Evolutionary conservation across 92 coral and sea anemone species (phyloP).

Genomic region (Paramuricea clavata): DNA sequence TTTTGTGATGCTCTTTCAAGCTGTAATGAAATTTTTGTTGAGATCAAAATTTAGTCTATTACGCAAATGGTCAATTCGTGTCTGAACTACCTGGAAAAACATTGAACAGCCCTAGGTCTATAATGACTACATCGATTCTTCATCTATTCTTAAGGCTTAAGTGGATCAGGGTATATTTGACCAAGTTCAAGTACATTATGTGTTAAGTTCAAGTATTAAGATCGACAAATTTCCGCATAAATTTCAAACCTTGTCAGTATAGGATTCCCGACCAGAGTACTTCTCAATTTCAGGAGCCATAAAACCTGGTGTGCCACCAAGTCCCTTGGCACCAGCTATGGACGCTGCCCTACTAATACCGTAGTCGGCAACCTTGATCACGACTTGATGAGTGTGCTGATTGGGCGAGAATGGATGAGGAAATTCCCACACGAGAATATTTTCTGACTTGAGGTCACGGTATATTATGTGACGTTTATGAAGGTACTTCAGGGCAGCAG

Average conservation of each 20-base stretch:
- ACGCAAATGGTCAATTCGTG: no score
- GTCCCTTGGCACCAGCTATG: conserved; percentile 95
- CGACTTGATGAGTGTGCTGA: conserved; percentile 73
- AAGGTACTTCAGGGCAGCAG: conserved; percentile 97
- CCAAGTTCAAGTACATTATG: no score
- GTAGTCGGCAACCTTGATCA: conserved; percentile 97
- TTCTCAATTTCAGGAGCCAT: conserved; percentile 99
- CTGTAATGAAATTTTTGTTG: no score
- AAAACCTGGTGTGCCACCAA: conserved; percentile 99
- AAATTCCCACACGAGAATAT: conserved; percentile 94
- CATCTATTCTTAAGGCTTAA: no score
- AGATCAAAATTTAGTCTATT: no score
- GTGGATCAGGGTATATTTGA: no score
- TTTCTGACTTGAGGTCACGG: conserved; percentile 98
- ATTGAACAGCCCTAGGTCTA: no score
- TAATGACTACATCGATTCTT: no score
- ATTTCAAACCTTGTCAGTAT: conserved; percentile 88
- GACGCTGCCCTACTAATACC: conserved; percentile 99
- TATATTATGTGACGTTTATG: conserved; percentile 97
- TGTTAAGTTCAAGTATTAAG: neutral
- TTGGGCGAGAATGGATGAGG: conserved; percentile 85
- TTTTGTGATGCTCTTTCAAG: no score
- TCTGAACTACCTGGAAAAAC: no score
- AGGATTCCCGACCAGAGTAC: conserved; percentile 94
- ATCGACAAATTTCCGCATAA: neutral